phyloP scores from a whole-genome alignment of 2,797 vertebrate species.

The Acanthurus tractus region DNA sequence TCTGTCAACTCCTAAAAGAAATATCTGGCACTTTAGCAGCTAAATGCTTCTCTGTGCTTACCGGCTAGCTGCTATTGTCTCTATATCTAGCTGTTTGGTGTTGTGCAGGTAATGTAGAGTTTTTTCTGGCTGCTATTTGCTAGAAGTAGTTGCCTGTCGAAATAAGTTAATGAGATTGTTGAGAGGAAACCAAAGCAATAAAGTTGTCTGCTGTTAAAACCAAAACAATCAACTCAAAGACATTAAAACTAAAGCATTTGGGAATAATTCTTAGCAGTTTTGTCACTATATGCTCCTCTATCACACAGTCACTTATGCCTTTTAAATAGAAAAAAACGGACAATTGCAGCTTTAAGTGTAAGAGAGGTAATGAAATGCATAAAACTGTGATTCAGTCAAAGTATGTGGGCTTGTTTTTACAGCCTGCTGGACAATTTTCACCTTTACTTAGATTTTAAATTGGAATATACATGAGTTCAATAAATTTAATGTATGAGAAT shows the following conservation, averaged over 20 bases:
- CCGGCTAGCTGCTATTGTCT: neutral
- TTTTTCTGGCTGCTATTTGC: neutral
- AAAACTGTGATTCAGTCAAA: neutral
- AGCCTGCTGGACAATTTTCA: neutral
- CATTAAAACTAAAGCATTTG: neutral
- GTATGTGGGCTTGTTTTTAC: neutral
- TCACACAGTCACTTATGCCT: neutral
- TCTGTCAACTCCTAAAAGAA: neutral
- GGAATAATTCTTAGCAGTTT: neutral
- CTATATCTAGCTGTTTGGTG: neutral
- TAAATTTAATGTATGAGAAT: neutral
- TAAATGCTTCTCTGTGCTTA: neutral
- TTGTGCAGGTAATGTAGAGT: neutral
- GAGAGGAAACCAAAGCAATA: neutral
- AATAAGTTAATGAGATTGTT: neutral
- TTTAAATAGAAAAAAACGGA: neutral
- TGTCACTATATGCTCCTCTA: neutral
- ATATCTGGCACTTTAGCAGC: neutral
- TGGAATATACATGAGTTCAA: neutral
- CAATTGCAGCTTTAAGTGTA: neutral
- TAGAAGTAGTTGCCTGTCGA: neutral
- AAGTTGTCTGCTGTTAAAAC: neutral
- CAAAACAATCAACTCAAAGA: neutral
- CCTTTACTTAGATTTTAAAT: neutral
- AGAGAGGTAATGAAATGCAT: neutral